Conservation (phyloP, 2,797 vertebrate species). For the Furcifer pardalis region DNA sequence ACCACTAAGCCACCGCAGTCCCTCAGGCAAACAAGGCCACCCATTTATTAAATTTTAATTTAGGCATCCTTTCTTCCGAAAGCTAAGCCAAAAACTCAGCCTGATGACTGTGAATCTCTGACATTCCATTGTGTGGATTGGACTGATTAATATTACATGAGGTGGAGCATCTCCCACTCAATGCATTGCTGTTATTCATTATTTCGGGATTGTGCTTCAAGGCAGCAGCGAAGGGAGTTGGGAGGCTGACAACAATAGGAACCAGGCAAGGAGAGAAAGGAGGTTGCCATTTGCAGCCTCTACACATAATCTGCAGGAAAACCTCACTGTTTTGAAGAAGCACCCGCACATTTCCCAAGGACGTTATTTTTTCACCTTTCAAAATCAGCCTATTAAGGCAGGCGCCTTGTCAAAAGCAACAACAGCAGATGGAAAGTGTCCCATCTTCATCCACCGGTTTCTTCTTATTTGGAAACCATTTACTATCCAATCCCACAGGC, state of each 20-base stretch:
- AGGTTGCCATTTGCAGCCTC: neutral
- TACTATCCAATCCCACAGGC: slow-evolving; percentile 13
- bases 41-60: slow-evolving; percentile 16
- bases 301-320: neutral
- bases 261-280: neutral
- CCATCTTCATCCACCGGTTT: slow-evolving; percentile 1
- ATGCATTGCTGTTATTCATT: neutral
- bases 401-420: neutral
- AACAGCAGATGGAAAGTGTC: neutral
- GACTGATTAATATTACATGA: slow-evolving; percentile 24
- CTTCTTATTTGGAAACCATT: slow-evolving; percentile 22
- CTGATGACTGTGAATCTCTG: slow-evolving; percentile 16
- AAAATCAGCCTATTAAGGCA: slow-evolving; percentile 16
- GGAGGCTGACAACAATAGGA: neutral
- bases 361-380: neutral
- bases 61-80: neutral
- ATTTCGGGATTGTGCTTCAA: neutral
- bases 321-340: neutral
- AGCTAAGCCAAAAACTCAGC: slow-evolving; percentile 1
- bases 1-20: too few species aligned
- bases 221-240: neutral
- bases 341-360: neutral
- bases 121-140: slow-evolving; percentile 15
- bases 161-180: neutral
- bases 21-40: neutral